Base-by-base conservation (phyloP, 2,113 vertebrate genomes). In the Pedionomus torquatus region DNA sequence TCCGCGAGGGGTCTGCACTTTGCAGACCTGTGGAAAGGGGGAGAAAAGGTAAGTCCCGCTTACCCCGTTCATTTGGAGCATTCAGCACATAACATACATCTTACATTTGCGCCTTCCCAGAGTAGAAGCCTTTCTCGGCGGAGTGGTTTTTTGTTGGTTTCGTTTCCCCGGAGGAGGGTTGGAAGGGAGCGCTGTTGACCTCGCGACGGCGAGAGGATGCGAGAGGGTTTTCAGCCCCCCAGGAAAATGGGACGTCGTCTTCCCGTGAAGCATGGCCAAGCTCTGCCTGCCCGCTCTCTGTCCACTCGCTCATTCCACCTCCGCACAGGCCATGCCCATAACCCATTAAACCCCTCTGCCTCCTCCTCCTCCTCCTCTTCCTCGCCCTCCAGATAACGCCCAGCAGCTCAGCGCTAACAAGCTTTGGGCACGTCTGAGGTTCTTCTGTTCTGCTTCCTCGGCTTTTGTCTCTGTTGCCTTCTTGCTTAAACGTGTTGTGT, bases 21-120 rank as follows among this genome's bases (percentile, higher is more conserved):
- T 93, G 94, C 93, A 98, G 96, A 96, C 90, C 95, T 97, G 84
- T 88, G 96, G 94, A 96, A 96, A 96, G 91, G 91, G 60, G 94
- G 91, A 95, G 93, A 78, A 64, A 86, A 96, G 97, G 97, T 98
- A 96, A 95, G 63, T 95, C 87, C 93, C 5, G 87, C 94, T 95
- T 92, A 90, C 95, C 89, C 87, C 93, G 28, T 85, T 89, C 93
- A 77, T 95, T 87, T 97, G 94, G 89, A 94, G 95, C 48, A 92
- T 88, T 92, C 94, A 80, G 85, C 80, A 88, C 93, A 91, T 93
- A 83, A 79, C 92, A 93, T 78, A 89, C 58, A 96, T 93, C 74
- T 84, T 43, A 77, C 91, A 90, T 96, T 77, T 95, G 95, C 89
- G 79, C 72, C 91, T 95, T 31, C 72, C 60, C 89, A 89, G 37